Evolutionary conservation across 2,797 vertebrate genomes (phyloP), one percentile per base, ranked within the genome.

Genomic region (Pachyuromys duprasi): DNA sequence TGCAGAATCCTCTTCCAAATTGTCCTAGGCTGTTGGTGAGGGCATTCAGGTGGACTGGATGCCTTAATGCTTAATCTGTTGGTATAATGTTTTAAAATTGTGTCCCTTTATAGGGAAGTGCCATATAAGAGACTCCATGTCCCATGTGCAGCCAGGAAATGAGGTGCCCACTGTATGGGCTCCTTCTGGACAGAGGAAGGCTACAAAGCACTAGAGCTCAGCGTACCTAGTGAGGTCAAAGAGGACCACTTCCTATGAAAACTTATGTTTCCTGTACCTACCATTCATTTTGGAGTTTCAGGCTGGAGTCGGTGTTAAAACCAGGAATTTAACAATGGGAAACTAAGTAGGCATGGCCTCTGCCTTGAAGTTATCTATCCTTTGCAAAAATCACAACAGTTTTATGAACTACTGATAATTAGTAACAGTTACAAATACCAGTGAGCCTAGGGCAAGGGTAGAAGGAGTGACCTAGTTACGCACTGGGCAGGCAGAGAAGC

Each of bases 341-440:
- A 60, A 67, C 55, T 60, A 86, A 84, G 11, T 28, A 62, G 78
- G 80, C 36, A n/a, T 28, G 1, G 80, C 49, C 36, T 93, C 89
- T 70, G 12, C 18, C 49, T 49, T 82, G 13, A 1, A 17, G 2
- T 90, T 55, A 72, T 49, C 82, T 81, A 83, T 67, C 53, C 45
- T 86, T 89, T 39, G 12, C 57, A 89, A 92, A 49, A 91, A 86
- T 60, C 67, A 3, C 22, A 88, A 62, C 39, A 28, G 8, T 88
- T 49, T 92, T 81, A 63, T 31, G 36, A 87, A 28, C n/a, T 93
- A 67, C 31, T 57, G 15, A 93, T 26, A 33, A 63, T 89, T 88
- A 93, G 33, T 39, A 65, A 90, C 65, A 63, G 5, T 89, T 91
- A 63, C 69, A 78, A 90, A 96, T 82, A 36, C 81, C 11, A 36